Evolutionary conservation across 1,140 invertebrate genomes (phyloP), one percentile per base, ranked within the genome.

Genomic region (Melipona quadrifasciata): DNA sequence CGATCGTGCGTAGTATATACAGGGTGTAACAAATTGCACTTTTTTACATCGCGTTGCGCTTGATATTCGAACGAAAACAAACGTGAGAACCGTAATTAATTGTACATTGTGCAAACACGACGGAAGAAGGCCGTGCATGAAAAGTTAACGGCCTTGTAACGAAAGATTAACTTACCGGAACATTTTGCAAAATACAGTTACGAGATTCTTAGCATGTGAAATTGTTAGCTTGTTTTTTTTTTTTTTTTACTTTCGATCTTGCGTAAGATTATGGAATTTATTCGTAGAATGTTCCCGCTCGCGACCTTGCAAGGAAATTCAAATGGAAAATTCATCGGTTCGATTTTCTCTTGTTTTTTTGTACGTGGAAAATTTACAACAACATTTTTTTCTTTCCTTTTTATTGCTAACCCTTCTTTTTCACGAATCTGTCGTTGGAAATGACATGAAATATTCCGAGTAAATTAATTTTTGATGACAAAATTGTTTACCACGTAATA

Each of bases 101-200:
- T 76, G 82, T 51, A 61, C 82, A 79, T 78, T 83, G 82, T 70
- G 82, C 82, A 83, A 83, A 75, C 64, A 55, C 70, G 75, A 58
- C 39, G 74, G 67, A 88, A 81, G 83, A 85, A 88, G 81, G 77
- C 73, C 73, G 61, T 21, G 68, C 76, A 73, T 80, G 84, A 85
- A 71, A 71, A 85, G 88, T 88, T 67, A 64, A 58, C 84, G 85
- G 81, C 88, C 88, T 89, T 89, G 88, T 89, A 89, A 89, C 85
- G 82, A 77, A 89, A 89, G 79, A 89, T 89, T 87, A 89, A 89
- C 85, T 89, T 89, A 87, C 53, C 88, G 88, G 76, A 87, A 89
- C 87, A 80, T 84, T 88, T 86, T 89, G 72, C 74, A 85, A 86
- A 78, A 51, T 74, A 65, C 75, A 58, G 68, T 82, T 65, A 68